phyloP scores from a whole-genome alignment of 2,797 vertebrate genomes.

The Chaunax sp. region DNA sequence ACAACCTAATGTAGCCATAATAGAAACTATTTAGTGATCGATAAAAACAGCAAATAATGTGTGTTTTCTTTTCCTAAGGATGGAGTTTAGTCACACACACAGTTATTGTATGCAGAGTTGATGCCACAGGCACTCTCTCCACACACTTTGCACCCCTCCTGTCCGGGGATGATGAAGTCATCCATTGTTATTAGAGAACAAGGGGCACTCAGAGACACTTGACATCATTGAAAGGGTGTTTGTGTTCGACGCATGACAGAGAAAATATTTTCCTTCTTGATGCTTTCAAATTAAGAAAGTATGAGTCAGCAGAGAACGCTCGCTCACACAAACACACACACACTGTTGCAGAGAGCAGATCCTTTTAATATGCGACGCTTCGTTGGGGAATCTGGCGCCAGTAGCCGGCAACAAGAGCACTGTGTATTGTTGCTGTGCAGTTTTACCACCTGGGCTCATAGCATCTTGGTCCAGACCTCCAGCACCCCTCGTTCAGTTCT shows the following conservation, averaged over 20 bases:
- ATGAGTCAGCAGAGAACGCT: constrained; percentile 57
- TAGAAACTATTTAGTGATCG: constrained; percentile 10
- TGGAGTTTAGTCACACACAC: constrained; percentile 38
- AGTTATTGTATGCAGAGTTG: constrained; percentile 54
- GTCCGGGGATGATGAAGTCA: constrained; percentile 32
- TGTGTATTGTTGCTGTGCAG: constrained; percentile 30
- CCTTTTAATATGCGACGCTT: constrained; percentile 25
- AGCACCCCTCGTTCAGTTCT: background rate
- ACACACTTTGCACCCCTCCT: constrained; percentile 21
- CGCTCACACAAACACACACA: constrained; percentile 19
- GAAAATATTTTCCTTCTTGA: constrained; percentile 54
- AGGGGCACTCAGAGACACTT: constrained; percentile 61
- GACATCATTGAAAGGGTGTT: constrained; percentile 51
- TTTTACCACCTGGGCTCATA: constrained; percentile 11
- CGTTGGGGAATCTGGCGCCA: constrained; percentile 13
- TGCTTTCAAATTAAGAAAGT: constrained; percentile 43
- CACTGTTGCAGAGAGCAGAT: constrained; percentile 30
- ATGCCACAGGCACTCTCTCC: constrained; percentile 28
- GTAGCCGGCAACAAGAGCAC: constrained; percentile 33
- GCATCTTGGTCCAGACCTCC: constrained; percentile 24
- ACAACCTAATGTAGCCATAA: constrained; percentile 19
- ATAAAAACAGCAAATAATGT: constrained; percentile 22
- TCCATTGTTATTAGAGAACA: constrained; percentile 68
- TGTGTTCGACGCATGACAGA: constrained; percentile 56
- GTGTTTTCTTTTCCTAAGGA: background rate